Conservation (phyloP, 2,888 invertebrate species). For the Hermodice carunculata region DNA sequence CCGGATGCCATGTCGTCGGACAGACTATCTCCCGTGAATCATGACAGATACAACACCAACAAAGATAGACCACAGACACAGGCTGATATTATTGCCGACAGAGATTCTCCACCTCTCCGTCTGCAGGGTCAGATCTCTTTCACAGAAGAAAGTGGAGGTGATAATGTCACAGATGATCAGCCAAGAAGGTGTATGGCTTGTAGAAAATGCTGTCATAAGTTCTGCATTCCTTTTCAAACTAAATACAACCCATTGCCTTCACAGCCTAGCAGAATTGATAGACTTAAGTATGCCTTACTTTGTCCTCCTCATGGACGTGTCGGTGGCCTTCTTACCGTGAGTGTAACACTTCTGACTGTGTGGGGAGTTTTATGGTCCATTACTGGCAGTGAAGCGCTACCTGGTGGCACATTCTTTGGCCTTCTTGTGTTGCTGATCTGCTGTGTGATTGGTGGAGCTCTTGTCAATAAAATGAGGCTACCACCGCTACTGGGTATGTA, state of each 20-base stretch:
- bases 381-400: conserved; percentile 71
- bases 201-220: not conserved
- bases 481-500: conserved; percentile 45
- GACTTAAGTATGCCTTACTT: conserved; percentile 47
- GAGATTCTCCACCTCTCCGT: no score
- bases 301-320: conserved; percentile 66
- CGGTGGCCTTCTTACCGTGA: conserved; percentile 33
- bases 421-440: conserved; percentile 37
- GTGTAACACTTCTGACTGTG: conserved; percentile 72
- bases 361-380: conserved; percentile 85
- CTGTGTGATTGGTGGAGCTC: conserved; percentile 34
- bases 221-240: not conserved
- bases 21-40: no score
- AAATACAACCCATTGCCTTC: not conserved
- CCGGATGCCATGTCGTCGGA: no score
- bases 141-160: no score
- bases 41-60: no score
- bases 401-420: conserved; percentile 48
- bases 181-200: conserved; percentile 1
- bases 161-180: no score
- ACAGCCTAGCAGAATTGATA: not conserved
- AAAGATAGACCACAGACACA: no score
- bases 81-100: no score
- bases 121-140: no score
- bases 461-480: conserved; percentile 33